Evolutionary conservation across 2,797 vertebrate genomes (phyloP).

Genomic region (Coregonus sp.): DNA sequence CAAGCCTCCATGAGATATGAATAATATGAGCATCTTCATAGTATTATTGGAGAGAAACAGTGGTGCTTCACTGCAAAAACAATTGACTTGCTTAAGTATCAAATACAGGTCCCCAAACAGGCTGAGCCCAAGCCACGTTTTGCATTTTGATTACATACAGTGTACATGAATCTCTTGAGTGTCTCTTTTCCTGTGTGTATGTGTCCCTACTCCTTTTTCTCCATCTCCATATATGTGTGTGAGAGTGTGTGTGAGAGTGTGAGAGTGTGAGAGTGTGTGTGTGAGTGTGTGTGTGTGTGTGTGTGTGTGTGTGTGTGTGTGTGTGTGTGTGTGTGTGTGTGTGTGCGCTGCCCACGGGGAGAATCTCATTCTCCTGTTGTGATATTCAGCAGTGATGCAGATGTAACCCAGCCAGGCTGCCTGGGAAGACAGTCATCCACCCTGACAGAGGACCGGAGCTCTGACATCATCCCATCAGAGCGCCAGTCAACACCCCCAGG

Average conservation of each 20-base stretch:
- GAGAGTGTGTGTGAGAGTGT: not conserved
- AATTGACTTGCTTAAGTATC: not conserved
- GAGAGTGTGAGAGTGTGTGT: conserved; percentile 23
- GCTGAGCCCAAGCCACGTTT: not conserved
- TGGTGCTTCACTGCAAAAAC: not conserved
- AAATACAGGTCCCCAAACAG: not conserved
- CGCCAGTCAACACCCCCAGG: conserved; percentile 55
- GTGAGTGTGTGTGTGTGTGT: not conserved
- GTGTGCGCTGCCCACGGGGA: conserved; percentile 26
- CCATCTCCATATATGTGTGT: not conserved
- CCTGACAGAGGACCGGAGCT: conserved; percentile 50
- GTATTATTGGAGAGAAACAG: not conserved
- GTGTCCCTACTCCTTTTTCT: conserved; percentile 7
- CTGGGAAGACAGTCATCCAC: conserved; percentile 57
- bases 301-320: not conserved
- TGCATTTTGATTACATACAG: not conserved
- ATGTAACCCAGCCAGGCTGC: conserved; percentile 47
- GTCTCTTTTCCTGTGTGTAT: not conserved
- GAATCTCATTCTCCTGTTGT: conserved; percentile 40
- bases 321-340: not conserved
- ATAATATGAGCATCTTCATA: not conserved
- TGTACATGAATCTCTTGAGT: not conserved
- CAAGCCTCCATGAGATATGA: not conserved
- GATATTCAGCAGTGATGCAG: conserved; percentile 43
- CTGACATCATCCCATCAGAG: conserved; percentile 60